Evolutionary conservation across 2,113 vertebrate species (phyloP).

Genomic region (Cavia aperea): DNA sequence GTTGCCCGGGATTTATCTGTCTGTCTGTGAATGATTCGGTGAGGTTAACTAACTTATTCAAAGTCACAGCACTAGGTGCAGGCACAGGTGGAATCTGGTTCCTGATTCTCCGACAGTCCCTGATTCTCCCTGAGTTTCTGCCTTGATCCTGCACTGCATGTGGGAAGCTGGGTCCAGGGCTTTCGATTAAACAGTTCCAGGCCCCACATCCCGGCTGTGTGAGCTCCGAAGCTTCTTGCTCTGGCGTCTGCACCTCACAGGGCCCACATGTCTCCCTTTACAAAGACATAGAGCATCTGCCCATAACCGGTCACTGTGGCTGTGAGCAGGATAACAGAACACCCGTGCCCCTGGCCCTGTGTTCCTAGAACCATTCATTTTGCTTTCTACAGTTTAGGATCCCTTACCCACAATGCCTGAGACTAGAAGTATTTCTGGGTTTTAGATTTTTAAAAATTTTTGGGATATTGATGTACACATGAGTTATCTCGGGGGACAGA

Average conservation of each 20-base stretch:
- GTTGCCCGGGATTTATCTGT: neutral
- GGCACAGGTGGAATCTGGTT: neutral
- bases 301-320: neutral
- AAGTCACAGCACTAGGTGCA: neutral
- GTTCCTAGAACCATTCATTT: neutral
- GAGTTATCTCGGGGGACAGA: neutral
- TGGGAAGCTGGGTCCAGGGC: neutral
- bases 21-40: neutral
- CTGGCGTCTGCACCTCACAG: neutral
- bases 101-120: neutral
- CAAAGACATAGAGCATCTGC: no score
- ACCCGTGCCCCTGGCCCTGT: neutral
- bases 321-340: neutral
- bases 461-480: neutral
- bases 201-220: neutral
- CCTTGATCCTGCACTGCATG: neutral
- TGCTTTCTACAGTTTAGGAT: neutral
- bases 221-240: no score
- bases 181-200: neutral
- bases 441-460: neutral
- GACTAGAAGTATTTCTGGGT: neutral
- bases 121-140: neutral
- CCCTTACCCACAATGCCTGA: neutral
- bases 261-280: neutral
- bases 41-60: neutral